These are phyloP conservation scores for Trypoxylus dichotomus DNA, from an alignment of 1,140 invertebrate species.

Conservation along the genomic window DNA sequence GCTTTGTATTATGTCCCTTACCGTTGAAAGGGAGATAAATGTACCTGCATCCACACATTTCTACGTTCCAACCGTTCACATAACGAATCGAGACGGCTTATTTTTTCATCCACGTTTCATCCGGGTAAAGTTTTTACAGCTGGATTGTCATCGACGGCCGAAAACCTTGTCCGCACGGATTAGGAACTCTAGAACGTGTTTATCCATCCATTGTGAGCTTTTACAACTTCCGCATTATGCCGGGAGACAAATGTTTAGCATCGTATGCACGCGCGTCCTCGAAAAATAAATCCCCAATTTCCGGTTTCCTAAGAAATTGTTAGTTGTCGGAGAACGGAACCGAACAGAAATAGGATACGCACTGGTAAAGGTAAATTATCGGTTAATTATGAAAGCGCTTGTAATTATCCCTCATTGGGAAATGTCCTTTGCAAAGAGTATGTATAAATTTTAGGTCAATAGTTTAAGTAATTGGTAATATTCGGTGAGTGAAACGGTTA, in stretches of 20 bases:
- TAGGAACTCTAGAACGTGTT: background rate
- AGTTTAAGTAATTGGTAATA: no score
- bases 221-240: constrained; percentile 2
- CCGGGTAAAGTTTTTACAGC: background rate
- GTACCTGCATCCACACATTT: no score
- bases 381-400: no score
- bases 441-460: no score
- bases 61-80: no score
- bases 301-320: background rate
- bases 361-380: no score
- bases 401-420: no score
- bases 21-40: no score
- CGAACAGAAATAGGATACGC: no score
- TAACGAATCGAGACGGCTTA: background rate
- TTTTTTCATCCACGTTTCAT: background rate
- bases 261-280: background rate
- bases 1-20: no score
- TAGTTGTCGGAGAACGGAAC: background rate
- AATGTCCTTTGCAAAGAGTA: no score
- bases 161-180: background rate
- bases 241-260: background rate
- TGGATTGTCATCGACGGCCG: background rate
- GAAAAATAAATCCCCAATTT: constrained; percentile 10
- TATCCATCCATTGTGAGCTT: background rate
- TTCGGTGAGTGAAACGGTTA: no score